Evolutionary conservation across 1,140 invertebrate genomes (phyloP), one percentile per base, ranked within the genome.

Genomic region (Phthorimaea operculella): DNA sequence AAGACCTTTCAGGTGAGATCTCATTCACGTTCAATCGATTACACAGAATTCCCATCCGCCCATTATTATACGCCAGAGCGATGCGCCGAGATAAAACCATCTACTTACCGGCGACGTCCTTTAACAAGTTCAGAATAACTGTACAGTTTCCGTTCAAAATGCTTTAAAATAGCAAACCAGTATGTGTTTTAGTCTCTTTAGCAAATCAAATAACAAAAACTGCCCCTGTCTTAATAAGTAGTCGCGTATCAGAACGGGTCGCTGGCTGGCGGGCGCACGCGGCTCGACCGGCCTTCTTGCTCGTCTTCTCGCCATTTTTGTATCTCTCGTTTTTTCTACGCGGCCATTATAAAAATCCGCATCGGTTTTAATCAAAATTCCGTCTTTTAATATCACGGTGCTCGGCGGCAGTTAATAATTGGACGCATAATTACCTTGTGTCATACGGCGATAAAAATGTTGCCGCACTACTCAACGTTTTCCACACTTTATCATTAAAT

Each of bases 151-250:
- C 79, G 81, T 77, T 84, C 73, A 70, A 78, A 80, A 75, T 69
- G 76, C 64, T 75, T 80, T 81, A 70, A 80, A 83, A 84, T 84
- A 84, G 78, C 79, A 76, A 80, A 84, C 81, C 78, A 74, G 81
- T 83, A 79, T 68, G 65, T 55, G 71, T 72, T 70, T 76, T 76
- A 76, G 67, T 72, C 70, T 75, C 74, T 80, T 81, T 79, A 74
- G 76, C 70, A 84, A 84, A 84, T 82, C 76, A 82, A 83, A 79
- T 76, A 79, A 76, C 75, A 84, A 82, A 84, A 84, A 80, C 76
- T 81, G 77, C 73, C 72, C 75, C 70, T 75, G 77, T 75, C 74
- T 82, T 80, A 82, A 82, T 82, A 82, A 80, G 80, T 80, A 81
- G 68, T 70, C 68, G 74, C 60, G 71, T 68, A 77, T 76, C 72